Conservation (phyloP, 1,140 invertebrate genomes). For the Drosophila melanica region DNA sequence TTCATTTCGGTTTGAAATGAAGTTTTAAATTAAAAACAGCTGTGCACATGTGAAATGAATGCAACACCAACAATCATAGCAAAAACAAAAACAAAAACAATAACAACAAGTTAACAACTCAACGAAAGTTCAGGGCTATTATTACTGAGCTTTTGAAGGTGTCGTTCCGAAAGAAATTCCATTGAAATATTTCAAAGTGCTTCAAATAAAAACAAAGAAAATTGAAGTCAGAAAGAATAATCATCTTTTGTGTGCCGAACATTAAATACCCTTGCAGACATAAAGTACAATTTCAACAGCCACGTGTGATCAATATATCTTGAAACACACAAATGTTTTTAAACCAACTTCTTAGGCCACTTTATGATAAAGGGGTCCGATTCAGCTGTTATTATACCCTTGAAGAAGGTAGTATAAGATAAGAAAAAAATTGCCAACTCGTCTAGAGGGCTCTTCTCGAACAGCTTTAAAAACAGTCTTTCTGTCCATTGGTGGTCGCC, state of each 20-base stretch:
- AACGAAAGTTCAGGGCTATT: slow-evolving; percentile 56
- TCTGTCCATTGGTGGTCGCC: slow-evolving; percentile 23
- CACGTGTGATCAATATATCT: too few species aligned
- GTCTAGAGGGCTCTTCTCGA: slow-evolving; percentile 7
- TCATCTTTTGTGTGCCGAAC: too few species aligned
- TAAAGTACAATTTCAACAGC: too few species aligned
- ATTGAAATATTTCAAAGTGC: slow-evolving; percentile 32
- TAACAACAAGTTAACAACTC: slow-evolving; percentile 41
- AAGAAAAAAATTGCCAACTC: slow-evolving; percentile 36
- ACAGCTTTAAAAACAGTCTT: slow-evolving; percentile 34
- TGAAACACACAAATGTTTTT: too few species aligned
- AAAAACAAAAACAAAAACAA: slow-evolving; percentile 1
- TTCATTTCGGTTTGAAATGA: slow-evolving; percentile 45
- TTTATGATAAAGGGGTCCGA: too few species aligned
- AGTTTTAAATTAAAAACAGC: slow-evolving; percentile 56
- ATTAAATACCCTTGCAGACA: too few species aligned
- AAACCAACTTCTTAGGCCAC: too few species aligned
- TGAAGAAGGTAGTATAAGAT: too few species aligned
- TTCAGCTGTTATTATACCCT: too few species aligned
- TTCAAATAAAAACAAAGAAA: slow-evolving; percentile 2
- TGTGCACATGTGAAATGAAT: slow-evolving; percentile 47
- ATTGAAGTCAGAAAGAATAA: neutral
- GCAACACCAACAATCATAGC: slow-evolving; percentile 11
- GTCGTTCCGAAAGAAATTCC: slow-evolving; percentile 49
- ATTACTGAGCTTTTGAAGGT: slow-evolving; percentile 31